phyloP scores from a whole-genome alignment of 2,888 invertebrate species.

The Troides helena region DNA sequence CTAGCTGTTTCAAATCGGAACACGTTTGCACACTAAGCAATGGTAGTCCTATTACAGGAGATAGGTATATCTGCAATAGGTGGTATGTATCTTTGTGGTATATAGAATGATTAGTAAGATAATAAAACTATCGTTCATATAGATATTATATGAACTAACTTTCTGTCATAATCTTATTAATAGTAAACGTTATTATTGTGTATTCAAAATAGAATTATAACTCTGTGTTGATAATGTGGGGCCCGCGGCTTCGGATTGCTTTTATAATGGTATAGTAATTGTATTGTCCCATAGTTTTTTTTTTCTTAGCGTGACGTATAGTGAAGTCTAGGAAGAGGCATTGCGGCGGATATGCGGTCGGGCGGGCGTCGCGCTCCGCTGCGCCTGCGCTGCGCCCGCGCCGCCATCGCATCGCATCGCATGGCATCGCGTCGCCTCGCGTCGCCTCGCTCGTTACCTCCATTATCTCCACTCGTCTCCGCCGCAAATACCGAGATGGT shows the following conservation, averaged over 20 bases:
- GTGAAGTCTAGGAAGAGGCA: conserved; percentile 64
- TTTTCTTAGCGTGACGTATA: conserved; percentile 33
- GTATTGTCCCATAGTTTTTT: conserved; percentile 26
- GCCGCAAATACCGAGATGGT: conserved; percentile 61
- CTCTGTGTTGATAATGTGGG: neutral
- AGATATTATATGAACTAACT: neutral
- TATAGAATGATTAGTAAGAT: no score
- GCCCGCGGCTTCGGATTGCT: conserved; percentile 15
- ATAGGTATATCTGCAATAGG: no score
- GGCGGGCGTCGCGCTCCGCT: conserved; percentile 67
- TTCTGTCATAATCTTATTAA: neutral
- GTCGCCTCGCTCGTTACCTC: conserved; percentile 64
- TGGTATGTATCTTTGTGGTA: no score
- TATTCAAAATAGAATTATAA: conserved; percentile 2
- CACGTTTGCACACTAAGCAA: no score
- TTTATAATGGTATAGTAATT: conserved; percentile 10
- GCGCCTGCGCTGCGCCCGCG: conserved; percentile 63
- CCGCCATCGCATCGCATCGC: conserved; percentile 50
- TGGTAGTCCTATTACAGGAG: no score
- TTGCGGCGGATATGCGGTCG: conserved; percentile 76
- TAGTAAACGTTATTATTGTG: neutral
- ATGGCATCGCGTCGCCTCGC: conserved; percentile 41
- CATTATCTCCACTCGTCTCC: conserved; percentile 65
- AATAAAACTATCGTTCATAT: neutral
- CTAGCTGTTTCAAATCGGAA: no score